phyloP scores from a whole-genome alignment of 2,888 invertebrate species.

The Ormyrus nitidulus region DNA sequence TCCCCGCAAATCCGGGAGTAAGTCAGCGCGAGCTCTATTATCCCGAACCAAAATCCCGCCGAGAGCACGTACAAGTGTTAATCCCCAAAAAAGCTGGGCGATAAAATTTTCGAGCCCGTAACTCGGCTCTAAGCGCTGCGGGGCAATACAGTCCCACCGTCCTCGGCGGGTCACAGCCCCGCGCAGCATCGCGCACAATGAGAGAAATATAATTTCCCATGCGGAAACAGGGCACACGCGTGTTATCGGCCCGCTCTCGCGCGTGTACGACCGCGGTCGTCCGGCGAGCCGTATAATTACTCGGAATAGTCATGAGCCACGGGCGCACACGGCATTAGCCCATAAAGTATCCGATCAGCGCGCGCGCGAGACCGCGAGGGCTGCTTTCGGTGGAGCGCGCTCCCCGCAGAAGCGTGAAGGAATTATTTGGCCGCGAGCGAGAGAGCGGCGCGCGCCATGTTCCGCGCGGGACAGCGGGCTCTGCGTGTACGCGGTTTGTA shows the following conservation, averaged over 20 bases:
- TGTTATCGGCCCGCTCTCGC: neutral
- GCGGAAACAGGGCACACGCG: slow-evolving; percentile 24
- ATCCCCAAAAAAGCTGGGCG: neutral
- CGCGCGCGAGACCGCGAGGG: slow-evolving; percentile 4
- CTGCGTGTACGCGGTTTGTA: no score
- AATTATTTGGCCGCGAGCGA: slow-evolving; percentile 1
- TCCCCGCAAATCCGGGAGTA: neutral
- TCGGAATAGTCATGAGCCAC: slow-evolving; percentile 24
- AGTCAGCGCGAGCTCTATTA: slow-evolving; percentile 28
- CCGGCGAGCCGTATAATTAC: slow-evolving; percentile 41
- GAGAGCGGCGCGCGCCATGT: no score
- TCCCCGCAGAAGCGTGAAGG: neutral
- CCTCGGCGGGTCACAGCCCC: slow-evolving; percentile 61
- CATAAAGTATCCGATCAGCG: slow-evolving; percentile 42
- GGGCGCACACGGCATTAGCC: slow-evolving; percentile 1
- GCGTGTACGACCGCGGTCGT: neutral
- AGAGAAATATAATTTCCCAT: slow-evolving; percentile 51
- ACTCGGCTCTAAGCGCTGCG: neutral
- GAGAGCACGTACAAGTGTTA: slow-evolving; percentile 7
- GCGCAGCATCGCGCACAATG: slow-evolving; percentile 70
- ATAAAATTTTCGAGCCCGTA: slow-evolving; percentile 11
- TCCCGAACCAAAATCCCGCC: neutral
- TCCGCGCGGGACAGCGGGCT: no score
- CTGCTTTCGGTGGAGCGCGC: neutral
- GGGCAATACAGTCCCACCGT: neutral